Evolutionary conservation across 2,113 vertebrate species (phyloP).

Genomic region (Excalfactoria chinensis): DNA sequence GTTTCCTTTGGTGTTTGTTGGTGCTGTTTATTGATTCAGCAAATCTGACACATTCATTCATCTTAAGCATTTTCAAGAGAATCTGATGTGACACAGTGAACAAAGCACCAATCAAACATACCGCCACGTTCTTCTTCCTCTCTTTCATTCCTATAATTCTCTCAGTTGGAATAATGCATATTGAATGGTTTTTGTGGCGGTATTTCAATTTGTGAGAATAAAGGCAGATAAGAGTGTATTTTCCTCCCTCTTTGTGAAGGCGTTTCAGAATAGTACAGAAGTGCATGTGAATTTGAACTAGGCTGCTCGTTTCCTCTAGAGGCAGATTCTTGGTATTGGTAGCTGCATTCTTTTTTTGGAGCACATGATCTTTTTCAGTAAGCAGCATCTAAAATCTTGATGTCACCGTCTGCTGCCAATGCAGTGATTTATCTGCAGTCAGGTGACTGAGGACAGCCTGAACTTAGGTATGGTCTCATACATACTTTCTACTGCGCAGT

Average conservation of each 20-base stretch:
- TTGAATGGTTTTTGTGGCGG: neutral
- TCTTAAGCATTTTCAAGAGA: neutral
- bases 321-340: neutral
- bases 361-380: neutral
- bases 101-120: constrained; percentile 9
- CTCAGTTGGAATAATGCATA: neutral
- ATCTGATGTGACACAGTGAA: neutral
- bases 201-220: neutral
- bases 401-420: neutral
- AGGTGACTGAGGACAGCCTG: neutral
- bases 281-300: neutral
- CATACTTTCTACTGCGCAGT: neutral
- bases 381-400: neutral
- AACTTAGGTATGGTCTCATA: neutral
- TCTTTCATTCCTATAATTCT: neutral
- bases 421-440: neutral
- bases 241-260: neutral
- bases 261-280: neutral
- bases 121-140: neutral
- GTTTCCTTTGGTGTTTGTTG: neutral
- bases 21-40: too few relatives aligned
- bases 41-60: neutral
- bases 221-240: neutral
- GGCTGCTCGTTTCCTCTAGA: neutral
- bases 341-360: neutral